Evolutionary conservation across 2,797 vertebrate species (phyloP), one percentile per base, ranked within the genome.

Genomic region (Thalassophryne amazonica): DNA sequence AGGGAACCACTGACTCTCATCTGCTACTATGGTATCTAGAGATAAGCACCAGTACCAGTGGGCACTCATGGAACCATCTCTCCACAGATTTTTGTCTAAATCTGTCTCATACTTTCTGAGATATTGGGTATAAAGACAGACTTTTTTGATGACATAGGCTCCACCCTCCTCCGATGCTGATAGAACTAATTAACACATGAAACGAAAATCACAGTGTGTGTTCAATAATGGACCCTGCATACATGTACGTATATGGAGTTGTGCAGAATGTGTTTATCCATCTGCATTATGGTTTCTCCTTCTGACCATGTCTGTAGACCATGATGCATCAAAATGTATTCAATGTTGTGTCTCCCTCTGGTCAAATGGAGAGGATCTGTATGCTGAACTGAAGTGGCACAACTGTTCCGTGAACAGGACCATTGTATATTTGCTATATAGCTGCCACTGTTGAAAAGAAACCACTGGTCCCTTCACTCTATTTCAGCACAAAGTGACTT

Each of bases 401-500:
- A 61, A 56, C 57, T 47, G 64, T 67, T 64, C 46, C 32, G 46
- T 31, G 56, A 56, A 11, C 27, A 58, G 28, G 12, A 38, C 62
- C 61, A 60, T 75, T 78, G 65, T 76, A 58, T 72, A 50, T 66
- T 71, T 73, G 50, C 36, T 51, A 40, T 64, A 76, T 64, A 53
- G 59, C 42, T 60, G 56, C 67, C 70, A 60, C 52, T 65, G 59
- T 56, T 69, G 60, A 66, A 69, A 69, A 70, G 64, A 76, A 73
- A 76, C 72, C 76, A 68, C 61, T 72, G 70, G 69, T 62, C 62
- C 73, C 69, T 71, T 82, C 63, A 74, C 60, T 86, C 64, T 76
- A 79, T 87, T 84, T 77, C 81, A 59, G 63, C 81, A 84, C 68
- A 86, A 80, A 80, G 71, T 70, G 84, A 83, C 69, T 85, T 39